phyloP scores from a whole-genome alignment of 2,113 vertebrate genomes.

The Nycticebus coucang region DNA sequence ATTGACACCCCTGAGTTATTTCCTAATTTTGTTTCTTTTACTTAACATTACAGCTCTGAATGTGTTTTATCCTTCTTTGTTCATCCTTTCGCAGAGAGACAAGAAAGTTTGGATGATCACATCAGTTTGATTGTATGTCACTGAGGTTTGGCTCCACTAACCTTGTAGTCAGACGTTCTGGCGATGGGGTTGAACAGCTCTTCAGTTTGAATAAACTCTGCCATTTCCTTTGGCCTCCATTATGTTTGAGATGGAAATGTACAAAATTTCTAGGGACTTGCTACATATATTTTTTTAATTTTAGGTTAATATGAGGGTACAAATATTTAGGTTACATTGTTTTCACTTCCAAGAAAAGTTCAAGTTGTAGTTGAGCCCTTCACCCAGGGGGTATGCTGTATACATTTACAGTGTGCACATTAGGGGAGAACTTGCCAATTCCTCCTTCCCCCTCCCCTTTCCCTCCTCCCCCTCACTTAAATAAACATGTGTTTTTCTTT shows the following conservation, averaged over 20 bases:
- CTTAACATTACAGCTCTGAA: background rate
- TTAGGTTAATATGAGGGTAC: no score
- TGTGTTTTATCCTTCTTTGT: background rate
- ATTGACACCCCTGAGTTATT: background rate
- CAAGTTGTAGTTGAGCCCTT: no score
- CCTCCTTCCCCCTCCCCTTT: no score
- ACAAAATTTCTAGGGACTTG: background rate
- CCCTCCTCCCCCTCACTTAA: no score
- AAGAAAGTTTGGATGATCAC: background rate
- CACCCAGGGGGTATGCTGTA: no score
- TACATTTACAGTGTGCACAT: no score
- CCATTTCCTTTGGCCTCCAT: conserved; percentile 44
- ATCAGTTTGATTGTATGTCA: background rate
- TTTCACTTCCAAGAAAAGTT: no score
- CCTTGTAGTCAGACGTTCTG: background rate
- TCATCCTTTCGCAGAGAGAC: background rate
- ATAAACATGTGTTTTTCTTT: no score
- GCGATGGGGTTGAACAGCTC: background rate
- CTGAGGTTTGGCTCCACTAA: background rate
- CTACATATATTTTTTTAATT: background rate
- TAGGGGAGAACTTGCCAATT: no score
- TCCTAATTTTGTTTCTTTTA: background rate
- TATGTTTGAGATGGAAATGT: background rate
- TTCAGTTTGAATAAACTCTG: conserved; percentile 42
- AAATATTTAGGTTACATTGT: no score